Evolutionary conservation across 2,888 invertebrate species (phyloP).

Genomic region (Pheosia tremula): DNA sequence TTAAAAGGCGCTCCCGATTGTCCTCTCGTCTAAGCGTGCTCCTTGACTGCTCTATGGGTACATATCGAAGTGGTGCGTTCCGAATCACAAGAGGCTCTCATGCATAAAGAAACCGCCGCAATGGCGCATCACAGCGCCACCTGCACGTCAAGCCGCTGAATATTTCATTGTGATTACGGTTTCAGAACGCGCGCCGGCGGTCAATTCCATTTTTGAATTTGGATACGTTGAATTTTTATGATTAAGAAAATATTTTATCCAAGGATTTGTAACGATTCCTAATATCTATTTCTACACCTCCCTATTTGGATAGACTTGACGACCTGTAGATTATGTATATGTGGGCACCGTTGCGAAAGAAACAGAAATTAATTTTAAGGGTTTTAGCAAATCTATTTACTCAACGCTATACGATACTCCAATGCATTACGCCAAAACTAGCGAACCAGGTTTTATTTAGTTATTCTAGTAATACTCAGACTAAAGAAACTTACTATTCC

Average conservation of each 20-base stretch:
- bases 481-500: no score
- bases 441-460: no score
- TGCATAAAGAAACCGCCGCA: conserved; percentile 77
- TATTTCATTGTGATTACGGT: conserved; percentile 63
- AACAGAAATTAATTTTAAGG: no score
- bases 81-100: conserved; percentile 75
- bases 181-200: conserved; percentile 42
- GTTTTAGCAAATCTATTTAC: no score
- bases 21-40: background rate
- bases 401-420: no score
- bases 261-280: background rate
- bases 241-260: background rate
- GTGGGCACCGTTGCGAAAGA: no score
- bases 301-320: no score
- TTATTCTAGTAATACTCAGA: no score
- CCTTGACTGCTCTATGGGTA: conserved; percentile 48
- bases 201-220: conserved; percentile 25
- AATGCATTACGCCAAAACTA: no score
- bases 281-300: no score
- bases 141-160: conserved; percentile 72
- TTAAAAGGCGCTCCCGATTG: background rate
- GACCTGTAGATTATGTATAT: no score
- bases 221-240: conserved; percentile 1
- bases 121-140: conserved; percentile 62
- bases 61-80: conserved; percentile 69